These are phyloP conservation scores for Molossus molossus DNA, from an alignment of 2,797 vertebrate genomes.

Conservation along the genomic window DNA sequence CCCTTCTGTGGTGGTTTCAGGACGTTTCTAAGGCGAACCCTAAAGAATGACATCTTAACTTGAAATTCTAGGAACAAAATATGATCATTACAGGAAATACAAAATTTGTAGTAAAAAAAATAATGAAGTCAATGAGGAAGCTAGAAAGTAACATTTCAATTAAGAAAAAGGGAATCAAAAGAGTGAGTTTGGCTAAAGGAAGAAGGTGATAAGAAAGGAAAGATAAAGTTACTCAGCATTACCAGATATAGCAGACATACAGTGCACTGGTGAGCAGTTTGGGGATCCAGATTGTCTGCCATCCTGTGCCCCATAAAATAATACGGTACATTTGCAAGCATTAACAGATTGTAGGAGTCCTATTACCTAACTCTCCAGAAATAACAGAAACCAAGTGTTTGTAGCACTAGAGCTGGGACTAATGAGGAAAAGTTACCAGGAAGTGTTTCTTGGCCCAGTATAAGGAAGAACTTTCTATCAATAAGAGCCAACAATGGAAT, in stretches of 20 bases:
- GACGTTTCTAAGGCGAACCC: not conserved
- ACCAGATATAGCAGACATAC: not conserved
- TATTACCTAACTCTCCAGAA: slow-evolving; percentile 5
- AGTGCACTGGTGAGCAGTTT: not conserved
- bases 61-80: slow-evolving; percentile 63
- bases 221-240: not conserved
- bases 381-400: slow-evolving; percentile 56
- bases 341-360: not conserved
- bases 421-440: slow-evolving; percentile 58
- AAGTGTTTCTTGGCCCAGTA: slow-evolving; percentile 77
- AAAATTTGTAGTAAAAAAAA: not conserved
- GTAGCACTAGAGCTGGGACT: not conserved
- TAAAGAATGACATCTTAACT: not conserved
- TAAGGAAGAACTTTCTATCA: slow-evolving; percentile 76
- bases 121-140: not conserved
- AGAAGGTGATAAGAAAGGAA: not conserved
- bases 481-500: slow-evolving; percentile 65
- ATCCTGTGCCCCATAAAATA: not conserved
- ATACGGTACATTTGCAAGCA: not conserved
- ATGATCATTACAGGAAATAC: not conserved
- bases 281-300: not conserved
- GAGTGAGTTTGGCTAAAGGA: not conserved
- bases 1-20: not conserved
- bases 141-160: slow-evolving; percentile 26
- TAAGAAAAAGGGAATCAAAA: slow-evolving; percentile 53